These are phyloP conservation scores for Mayetiola destructor DNA, from an alignment of 2,888 invertebrate species.

Conservation along the genomic window DNA sequence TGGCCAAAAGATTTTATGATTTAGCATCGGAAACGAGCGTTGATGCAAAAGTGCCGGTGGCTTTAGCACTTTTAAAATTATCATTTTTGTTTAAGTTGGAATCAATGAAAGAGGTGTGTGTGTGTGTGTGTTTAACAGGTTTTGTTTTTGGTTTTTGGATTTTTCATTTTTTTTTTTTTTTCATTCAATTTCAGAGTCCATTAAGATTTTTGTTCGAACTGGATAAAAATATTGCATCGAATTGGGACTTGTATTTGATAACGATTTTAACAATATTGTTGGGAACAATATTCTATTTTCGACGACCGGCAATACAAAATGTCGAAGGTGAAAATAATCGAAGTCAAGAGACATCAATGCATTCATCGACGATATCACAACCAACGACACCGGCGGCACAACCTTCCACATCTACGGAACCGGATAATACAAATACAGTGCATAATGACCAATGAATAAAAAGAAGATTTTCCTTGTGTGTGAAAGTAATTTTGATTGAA, in stretches of 20 bases:
- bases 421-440: not conserved
- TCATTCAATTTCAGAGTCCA: slow-evolving; percentile 44
- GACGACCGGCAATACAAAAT: slow-evolving; percentile 42
- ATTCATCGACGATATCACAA: too few relatives aligned
- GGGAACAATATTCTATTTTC: slow-evolving; percentile 65
- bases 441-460: slow-evolving; percentile 4
- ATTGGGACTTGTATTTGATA: slow-evolving; percentile 91
- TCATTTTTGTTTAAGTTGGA: slow-evolving; percentile 60
- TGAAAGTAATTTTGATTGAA: too few relatives aligned
- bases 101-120: slow-evolving; percentile 53
- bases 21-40: slow-evolving; percentile 82
- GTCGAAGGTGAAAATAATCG: not conserved
- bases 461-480: too few relatives aligned
- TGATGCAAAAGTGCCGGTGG: slow-evolving; percentile 89
- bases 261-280: slow-evolving; percentile 67
- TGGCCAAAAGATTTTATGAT: slow-evolving; percentile 96
- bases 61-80: slow-evolving; percentile 75
- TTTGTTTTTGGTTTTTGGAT: slow-evolving; percentile 16
- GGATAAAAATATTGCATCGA: slow-evolving; percentile 58
- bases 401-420: not conserved
- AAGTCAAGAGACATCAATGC: not conserved
- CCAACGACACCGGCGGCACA: not conserved
- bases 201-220: slow-evolving; percentile 48
- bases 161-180: slow-evolving; percentile 15
- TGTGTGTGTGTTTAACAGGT: too few relatives aligned